Percentiles rank a stretch among this genome's conserved stretches.
phyloP scores from a whole-genome alignment of 2,888 invertebrate species.

The Plagiodera versicolora region DNA sequence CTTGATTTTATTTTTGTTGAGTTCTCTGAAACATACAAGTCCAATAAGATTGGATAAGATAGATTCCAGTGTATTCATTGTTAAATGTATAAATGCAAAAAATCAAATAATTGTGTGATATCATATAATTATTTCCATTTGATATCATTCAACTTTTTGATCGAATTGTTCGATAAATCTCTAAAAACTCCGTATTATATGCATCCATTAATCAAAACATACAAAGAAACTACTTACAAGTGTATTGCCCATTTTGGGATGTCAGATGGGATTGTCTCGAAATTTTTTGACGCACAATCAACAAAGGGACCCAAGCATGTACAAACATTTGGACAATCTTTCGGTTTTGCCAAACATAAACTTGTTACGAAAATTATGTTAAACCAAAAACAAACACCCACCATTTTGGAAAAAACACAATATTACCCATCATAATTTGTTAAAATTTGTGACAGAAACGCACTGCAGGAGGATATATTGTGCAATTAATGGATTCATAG shows the following conservation, averaged over 20 bases:
- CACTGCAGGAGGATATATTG: constrained; percentile 18
- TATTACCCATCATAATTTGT: constrained; percentile 49
- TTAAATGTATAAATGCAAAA: not conserved
- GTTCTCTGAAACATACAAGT: constrained; percentile 61
- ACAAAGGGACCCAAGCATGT: constrained; percentile 73
- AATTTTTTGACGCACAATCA: constrained; percentile 73
- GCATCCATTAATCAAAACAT: constrained; percentile 35
- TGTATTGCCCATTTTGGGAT: constrained; percentile 77
- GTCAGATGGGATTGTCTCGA: constrained; percentile 68
- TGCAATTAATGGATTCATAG: not conserved
- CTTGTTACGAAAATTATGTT: constrained; percentile 38
- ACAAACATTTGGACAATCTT: constrained; percentile 69
- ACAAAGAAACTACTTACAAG: constrained; percentile 63
- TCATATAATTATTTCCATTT: constrained; percentile 60
- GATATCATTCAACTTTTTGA: constrained; percentile 69
- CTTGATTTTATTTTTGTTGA: constrained; percentile 81
- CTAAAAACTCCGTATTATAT: constrained; percentile 53
- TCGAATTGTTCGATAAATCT: constrained; percentile 72
- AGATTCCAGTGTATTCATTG: not conserved
- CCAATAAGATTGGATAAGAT: not conserved
- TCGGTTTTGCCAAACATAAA: constrained; percentile 40
- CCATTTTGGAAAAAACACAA: constrained; percentile 54
- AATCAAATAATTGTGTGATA: constrained; percentile 1
- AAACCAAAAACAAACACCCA: constrained; percentile 53
- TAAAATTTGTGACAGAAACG: constrained; percentile 35